Evolutionary conservation across 2,888 invertebrate species (phyloP), one percentile per base, ranked within the genome.

Genomic region (Craniophora ligustri): DNA sequence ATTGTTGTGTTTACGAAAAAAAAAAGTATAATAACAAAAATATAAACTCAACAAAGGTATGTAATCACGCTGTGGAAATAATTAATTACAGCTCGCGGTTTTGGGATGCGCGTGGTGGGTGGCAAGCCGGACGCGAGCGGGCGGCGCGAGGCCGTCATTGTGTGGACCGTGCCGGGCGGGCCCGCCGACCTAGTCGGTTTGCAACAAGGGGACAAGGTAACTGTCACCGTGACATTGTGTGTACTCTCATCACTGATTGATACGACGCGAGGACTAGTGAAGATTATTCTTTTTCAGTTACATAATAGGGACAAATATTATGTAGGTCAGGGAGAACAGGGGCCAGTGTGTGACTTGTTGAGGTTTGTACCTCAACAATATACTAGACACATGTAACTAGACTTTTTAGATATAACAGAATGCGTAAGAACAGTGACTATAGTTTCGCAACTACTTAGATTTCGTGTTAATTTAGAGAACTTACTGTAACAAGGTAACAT

Each of bases 81-180:
- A 76, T 74, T 60, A 67, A 77, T 80, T 76, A 62, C 88, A 97
- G 97, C 97, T 67, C 96, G 97, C 71, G 98, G 98, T 53, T 98
- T 98, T 82, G 98, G 98, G 23, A 98, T 99, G 98, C 95, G 98
- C 63, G 98, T 98, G 18, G 98, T 98, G 36, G 98, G 98, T 13
- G 98, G 98, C 19, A 98, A 98, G 88, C 96, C 96, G 21, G 97
- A 97, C 54, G 94, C 96, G 21, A 97, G 97, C 86, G 98, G 98
- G 4, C 96, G 96, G 28, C 95, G 98, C 66, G 97, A 98, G 86
- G 98, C 98, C 38, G 97, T 97, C 85, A 97, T 98, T 81, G 97
- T 98, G 55, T 98, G 98, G 97, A 98, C 98, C 3, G 97, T 98
- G 63, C 97, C 97, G 8, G 97, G 98, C 35, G 98, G 98, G 21